phyloP scores from a whole-genome alignment of 2,888 invertebrate genomes.

The Caenorhabditis japonica region DNA sequence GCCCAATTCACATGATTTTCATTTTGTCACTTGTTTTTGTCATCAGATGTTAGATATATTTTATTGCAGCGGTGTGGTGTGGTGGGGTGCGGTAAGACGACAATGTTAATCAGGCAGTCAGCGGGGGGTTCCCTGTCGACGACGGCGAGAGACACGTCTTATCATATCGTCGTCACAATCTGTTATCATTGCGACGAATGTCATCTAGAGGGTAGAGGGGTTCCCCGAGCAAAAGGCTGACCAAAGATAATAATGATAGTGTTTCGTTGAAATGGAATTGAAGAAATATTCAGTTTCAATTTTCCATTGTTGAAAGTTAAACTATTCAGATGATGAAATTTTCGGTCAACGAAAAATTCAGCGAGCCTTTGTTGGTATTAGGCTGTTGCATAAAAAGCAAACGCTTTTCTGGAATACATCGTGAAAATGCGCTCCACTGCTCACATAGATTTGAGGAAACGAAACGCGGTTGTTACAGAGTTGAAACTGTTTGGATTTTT shows the following conservation, averaged over 20 bases:
- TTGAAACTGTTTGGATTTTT: no score
- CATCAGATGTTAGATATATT: slow-evolving; percentile 32
- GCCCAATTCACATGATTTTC: slow-evolving; percentile 43
- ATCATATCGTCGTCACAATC: slow-evolving; percentile 32
- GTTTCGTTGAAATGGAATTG: slow-evolving; percentile 30
- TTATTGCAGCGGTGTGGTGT: no score
- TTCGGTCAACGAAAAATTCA: no score
- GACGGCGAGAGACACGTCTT: slow-evolving; percentile 25
- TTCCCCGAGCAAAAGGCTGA: slow-evolving; percentile 28
- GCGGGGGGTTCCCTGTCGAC: slow-evolving; percentile 25
- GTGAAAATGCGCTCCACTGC: no score
- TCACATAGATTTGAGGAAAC: no score
- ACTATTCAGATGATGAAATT: no score
- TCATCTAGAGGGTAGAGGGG: slow-evolving; percentile 6
- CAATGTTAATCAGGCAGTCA: slow-evolving; percentile 13
- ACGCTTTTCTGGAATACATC: no score
- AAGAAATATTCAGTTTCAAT: slow-evolving; percentile 6
- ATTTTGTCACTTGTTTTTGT: slow-evolving; percentile 22
- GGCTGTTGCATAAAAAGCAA: background rate
- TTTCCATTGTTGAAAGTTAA: background rate
- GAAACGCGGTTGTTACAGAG: no score
- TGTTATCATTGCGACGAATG: slow-evolving; percentile 19
- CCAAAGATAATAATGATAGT: slow-evolving; percentile 1
- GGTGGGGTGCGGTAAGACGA: no score
- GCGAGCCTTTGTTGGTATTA: no score